These are phyloP conservation scores for Listronotus bonariensis DNA, from an alignment of 1,140 invertebrate species.

Conservation along the genomic window DNA sequence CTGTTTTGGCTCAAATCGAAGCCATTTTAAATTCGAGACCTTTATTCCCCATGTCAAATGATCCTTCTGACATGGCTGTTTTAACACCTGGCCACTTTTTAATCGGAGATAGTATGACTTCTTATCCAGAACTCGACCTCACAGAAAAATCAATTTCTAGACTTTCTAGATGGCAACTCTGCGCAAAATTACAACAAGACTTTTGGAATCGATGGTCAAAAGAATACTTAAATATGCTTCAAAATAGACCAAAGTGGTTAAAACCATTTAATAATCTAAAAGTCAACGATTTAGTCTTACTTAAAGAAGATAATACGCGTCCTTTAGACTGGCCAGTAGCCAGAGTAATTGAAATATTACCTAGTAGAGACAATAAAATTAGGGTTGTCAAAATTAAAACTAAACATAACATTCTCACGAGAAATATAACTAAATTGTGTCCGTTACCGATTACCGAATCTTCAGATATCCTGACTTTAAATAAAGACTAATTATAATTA, in stretches of 20 bases:
- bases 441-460: too few relatives aligned
- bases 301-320: slow-evolving; percentile 40
- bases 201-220: too few relatives aligned
- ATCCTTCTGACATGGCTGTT: too few relatives aligned
- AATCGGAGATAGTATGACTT: neutral
- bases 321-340: slow-evolving; percentile 41
- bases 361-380: slow-evolving; percentile 32
- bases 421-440: too few relatives aligned
- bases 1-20: slow-evolving; percentile 48
- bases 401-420: neutral
- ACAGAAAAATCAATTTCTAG: neutral
- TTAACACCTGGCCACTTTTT: slow-evolving; percentile 3
- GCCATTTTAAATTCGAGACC: slow-evolving; percentile 52
- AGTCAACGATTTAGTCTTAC: slow-evolving; percentile 30
- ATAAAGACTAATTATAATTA: too few relatives aligned
- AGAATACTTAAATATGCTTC: too few relatives aligned
- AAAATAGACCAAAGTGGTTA: too few relatives aligned
- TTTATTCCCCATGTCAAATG: neutral
- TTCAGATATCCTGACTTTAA: too few relatives aligned
- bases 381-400: slow-evolving; percentile 15
- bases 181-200: too few relatives aligned
- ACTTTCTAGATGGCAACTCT: neutral
- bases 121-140: neutral
- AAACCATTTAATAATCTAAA: neutral
- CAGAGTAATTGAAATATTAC: slow-evolving; percentile 27